Conservation (phyloP, 2,797 vertebrate species). For the Odontamblyopus lacepedii region DNA sequence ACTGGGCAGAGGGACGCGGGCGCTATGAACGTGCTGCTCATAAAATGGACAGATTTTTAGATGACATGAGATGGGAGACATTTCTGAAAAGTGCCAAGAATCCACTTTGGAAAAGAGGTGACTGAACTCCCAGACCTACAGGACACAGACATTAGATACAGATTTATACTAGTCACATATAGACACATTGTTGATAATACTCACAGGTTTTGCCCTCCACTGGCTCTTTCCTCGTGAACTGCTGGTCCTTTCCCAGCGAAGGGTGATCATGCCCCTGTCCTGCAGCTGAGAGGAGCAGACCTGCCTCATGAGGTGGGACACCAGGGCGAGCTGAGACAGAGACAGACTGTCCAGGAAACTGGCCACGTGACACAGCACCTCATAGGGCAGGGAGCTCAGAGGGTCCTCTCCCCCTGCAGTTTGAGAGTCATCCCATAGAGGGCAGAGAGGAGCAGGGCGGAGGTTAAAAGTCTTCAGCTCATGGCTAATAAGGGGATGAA, state of each 20-base stretch:
- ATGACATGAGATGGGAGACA: slow-evolving; percentile 82
- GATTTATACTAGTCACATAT: background rate
- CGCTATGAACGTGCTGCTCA: slow-evolving; percentile 66
- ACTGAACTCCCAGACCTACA: slow-evolving; percentile 91
- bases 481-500: slow-evolving; percentile 34
- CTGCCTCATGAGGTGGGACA: slow-evolving; percentile 89
- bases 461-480: slow-evolving; percentile 63
- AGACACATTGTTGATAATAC: slow-evolving; percentile 16
- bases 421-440: background rate
- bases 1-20: slow-evolving; percentile 79
- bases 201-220: slow-evolving; percentile 81
- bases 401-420: slow-evolving; percentile 41
- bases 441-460: slow-evolving; percentile 31
- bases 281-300: slow-evolving; percentile 89
- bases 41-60: slow-evolving; percentile 88
- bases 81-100: slow-evolving; percentile 79
- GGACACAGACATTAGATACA: background rate
- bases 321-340: slow-evolving; percentile 91
- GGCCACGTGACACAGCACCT: slow-evolving; percentile 88
- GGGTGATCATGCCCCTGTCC: slow-evolving; percentile 91
- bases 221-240: slow-evolving; percentile 74
- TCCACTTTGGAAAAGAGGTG: slow-evolving; percentile 86
- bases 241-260: slow-evolving; percentile 88
- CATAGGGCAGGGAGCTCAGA: slow-evolving; percentile 86
- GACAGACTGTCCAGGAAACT: slow-evolving; percentile 92